A percentile compares a stretch with the other conserved stretches of the same genome.
Evolutionary conservation across 2,888 invertebrate genomes (phyloP).

Genomic region (Drosophila kanekoi): DNA sequence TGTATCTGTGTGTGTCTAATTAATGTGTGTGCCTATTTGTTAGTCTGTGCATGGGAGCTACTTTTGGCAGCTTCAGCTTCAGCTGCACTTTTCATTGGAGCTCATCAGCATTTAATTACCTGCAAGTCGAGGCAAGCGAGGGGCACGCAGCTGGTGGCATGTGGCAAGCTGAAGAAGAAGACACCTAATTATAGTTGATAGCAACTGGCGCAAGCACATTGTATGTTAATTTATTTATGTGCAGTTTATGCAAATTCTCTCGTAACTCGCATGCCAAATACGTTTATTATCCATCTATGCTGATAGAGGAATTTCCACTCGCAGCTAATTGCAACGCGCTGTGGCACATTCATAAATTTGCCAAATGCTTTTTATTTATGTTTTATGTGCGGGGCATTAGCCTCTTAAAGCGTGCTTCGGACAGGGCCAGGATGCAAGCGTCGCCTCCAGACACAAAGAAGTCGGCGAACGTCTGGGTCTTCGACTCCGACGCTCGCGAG

Average conservation of each 20-base stretch:
- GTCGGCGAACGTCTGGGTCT: conserved; percentile 33
- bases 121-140: neutral
- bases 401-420: conserved; percentile 19
- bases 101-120: conserved; percentile 62
- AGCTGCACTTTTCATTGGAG: conserved; percentile 37
- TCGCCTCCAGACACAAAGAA: conserved; percentile 56
- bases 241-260: conserved; percentile 66
- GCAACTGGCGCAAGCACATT: conserved; percentile 53
- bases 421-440: conserved; percentile 18
- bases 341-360: conserved; percentile 33
- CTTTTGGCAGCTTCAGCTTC: conserved; percentile 31
- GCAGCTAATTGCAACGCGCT: conserved; percentile 50
- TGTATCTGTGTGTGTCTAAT: conserved; percentile 36
- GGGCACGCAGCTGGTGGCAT: neutral
- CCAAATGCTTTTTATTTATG: conserved; percentile 24
- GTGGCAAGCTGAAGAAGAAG: conserved; percentile 8
- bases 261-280: conserved; percentile 24
- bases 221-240: conserved; percentile 68
- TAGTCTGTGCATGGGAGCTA: conserved; percentile 30
- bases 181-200: conserved; percentile 65
- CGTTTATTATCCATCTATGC: conserved; percentile 1
- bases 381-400: conserved; percentile 36
- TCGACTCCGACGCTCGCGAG: conserved; percentile 29
- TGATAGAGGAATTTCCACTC: conserved; percentile 34
- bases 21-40: conserved; percentile 45